Evolutionary conservation across 2,797 vertebrate genomes (phyloP).

Genomic region (Melanotaenia boesemani): DNA sequence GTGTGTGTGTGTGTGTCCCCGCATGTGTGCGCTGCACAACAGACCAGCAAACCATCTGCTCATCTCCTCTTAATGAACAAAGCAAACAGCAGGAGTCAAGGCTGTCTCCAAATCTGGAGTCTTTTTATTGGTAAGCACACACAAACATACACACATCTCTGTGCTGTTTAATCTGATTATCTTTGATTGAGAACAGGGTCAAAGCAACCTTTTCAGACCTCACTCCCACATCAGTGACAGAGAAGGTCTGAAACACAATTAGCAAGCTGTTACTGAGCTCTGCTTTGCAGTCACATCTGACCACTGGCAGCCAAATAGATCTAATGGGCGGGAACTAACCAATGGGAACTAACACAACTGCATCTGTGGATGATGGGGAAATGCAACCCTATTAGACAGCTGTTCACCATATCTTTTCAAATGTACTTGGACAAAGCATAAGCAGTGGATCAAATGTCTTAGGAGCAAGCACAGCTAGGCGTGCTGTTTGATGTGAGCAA

Average conservation of each 20-base stretch:
- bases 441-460: conserved; percentile 63
- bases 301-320: conserved; percentile 80
- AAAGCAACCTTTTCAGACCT: conserved; percentile 83
- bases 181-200: conserved; percentile 85
- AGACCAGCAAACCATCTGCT: conserved; percentile 89
- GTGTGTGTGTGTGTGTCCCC: conserved; percentile 28
- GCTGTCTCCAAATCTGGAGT: conserved; percentile 86
- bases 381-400: conserved; percentile 82
- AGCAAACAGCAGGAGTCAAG: conserved; percentile 89
- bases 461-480: conserved; percentile 47
- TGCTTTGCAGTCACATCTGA: conserved; percentile 82
- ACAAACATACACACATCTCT: conserved; percentile 72
- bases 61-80: conserved; percentile 89
- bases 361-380: conserved; percentile 75
- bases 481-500: conserved; percentile 59
- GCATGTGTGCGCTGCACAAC: conserved; percentile 77
- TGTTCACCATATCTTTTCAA: conserved; percentile 78
- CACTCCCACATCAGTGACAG: conserved; percentile 81
- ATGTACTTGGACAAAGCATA: conserved; percentile 73
- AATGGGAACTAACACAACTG: conserved; percentile 76
- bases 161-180: conserved; percentile 83
- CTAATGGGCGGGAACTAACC: conserved; percentile 83
- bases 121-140: conserved; percentile 82
- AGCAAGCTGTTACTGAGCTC: conserved; percentile 83
- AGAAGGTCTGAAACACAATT: conserved; percentile 84